Base-by-base conservation (phyloP, 2,113 vertebrate species). In the Eulemur macaco region DNA sequence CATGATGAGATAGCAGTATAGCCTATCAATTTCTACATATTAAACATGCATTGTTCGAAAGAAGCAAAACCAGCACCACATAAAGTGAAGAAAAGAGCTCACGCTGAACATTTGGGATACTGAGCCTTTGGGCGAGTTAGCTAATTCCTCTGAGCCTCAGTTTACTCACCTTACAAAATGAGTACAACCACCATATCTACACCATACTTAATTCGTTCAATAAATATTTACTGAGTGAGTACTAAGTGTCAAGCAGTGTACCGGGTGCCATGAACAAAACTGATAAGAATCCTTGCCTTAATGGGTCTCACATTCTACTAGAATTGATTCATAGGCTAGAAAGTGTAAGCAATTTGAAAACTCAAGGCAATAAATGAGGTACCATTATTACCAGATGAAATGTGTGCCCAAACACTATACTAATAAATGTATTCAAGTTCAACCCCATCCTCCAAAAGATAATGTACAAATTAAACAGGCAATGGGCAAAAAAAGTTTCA, bases 141-240 rank as follows among this genome's bases (percentile, higher is more conserved):
- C 45, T 56, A 88, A 94, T 39, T 86, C 45, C 34, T 37, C 34
- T 60, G 52, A 71, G n/a, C 29, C 76, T 89, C 78, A 50, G 68
- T 81, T 81, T 94, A 90, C 20, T 95, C 69, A 58, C 76, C 63
- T 74, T 89, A 69, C 60, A 88, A 94, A 93, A 42, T 34, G n/a
- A 80, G 21, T 73, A 71, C 58, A 76, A 87, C 15, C 45, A 76
- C 47, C 58, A 78, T 45, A 74, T 31, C 45, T 64, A 89, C 20
- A n/a, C 3, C 6, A 14, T 27, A 76, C 12, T 92, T 78, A 56
- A 86, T 47, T 76, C 77, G 69, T 71, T 76, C 80, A 92, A 64
- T 39, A 84, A 82, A 47, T 52, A 91, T 7, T 76, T 69, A 64
- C 3, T 56, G 92, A 45, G 42, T 39, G 85, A 93, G 29, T 31